Conservation (phyloP, 1,140 invertebrate species). For the Anastatus disparis region DNA sequence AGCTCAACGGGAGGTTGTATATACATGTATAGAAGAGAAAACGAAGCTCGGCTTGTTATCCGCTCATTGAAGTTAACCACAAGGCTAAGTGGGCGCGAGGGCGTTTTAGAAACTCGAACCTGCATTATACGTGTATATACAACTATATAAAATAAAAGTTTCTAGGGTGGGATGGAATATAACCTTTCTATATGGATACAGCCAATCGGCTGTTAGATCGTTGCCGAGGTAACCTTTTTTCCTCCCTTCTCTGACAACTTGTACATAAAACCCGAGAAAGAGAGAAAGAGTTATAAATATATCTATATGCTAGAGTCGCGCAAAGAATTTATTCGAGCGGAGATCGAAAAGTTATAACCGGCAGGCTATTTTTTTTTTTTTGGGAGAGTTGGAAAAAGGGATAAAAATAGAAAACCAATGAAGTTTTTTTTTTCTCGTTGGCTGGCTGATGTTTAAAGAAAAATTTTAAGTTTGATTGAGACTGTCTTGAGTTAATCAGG, state of each 20-base stretch:
- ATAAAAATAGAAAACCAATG: too few relatives aligned
- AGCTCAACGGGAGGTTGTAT: neutral
- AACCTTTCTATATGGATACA: slow-evolving; percentile 49
- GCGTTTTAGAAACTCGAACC: slow-evolving; percentile 43
- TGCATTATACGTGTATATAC: neutral
- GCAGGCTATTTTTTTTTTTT: too few relatives aligned
- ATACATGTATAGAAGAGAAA: neutral
- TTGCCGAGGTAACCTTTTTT: slow-evolving; percentile 64
- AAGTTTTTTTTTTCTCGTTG: too few relatives aligned
- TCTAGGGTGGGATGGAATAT: slow-evolving; percentile 43
- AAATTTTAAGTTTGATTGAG: too few relatives aligned
- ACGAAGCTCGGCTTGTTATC: slow-evolving; percentile 62
- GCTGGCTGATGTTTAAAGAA: too few relatives aligned
- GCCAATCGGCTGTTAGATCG: slow-evolving; percentile 64
- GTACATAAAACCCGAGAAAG: slow-evolving; percentile 43
- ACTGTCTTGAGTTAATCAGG: too few relatives aligned
- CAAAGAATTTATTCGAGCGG: slow-evolving; percentile 62
- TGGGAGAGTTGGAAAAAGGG: too few relatives aligned
- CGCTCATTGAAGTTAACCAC: slow-evolving; percentile 68
- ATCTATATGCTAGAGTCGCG: slow-evolving; percentile 35
- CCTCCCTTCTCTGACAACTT: slow-evolving; percentile 43
- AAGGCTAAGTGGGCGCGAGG: slow-evolving; percentile 61
- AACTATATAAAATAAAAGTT: neutral
- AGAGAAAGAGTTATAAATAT: too few relatives aligned
- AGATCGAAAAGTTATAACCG: slow-evolving; percentile 68